Evolutionary conservation across 2,888 invertebrate genomes (phyloP).

Genomic region (Machimus rusticus): DNA sequence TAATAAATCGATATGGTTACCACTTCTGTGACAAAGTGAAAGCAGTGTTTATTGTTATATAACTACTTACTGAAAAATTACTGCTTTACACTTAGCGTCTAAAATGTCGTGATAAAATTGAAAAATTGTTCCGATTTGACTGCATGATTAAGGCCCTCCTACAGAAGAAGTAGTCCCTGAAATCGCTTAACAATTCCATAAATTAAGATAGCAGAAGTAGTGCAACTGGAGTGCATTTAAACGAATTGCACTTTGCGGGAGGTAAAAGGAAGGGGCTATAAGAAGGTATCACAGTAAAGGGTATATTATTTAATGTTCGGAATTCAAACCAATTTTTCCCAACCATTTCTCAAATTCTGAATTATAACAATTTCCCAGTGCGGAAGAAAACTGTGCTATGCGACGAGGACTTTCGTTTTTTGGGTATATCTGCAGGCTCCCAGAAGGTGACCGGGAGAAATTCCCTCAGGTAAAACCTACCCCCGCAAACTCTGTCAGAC

Average conservation of each 20-base stretch:
- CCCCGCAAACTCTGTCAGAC: not conserved
- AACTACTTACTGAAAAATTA: not conserved
- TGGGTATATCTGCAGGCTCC: not conserved
- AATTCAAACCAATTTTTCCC: constrained; percentile 24
- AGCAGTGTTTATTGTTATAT: not conserved
- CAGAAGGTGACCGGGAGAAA: not conserved
- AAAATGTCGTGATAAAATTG: not conserved
- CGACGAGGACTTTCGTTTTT: not conserved
- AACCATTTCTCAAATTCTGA: constrained; percentile 15
- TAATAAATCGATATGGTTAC: too few species aligned
- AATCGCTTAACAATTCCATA: not conserved
- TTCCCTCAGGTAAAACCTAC: not conserved
- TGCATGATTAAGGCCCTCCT: not conserved
- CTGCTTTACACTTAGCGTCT: not conserved
- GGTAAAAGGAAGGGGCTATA: not conserved
- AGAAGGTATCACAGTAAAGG: not conserved
- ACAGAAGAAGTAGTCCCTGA: not conserved
- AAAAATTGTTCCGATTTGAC: not conserved
- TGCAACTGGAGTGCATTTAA: not conserved
- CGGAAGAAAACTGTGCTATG: not conserved
- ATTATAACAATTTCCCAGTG: not conserved
- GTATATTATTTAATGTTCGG: not conserved
- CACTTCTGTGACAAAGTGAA: too few species aligned
- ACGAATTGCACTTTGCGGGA: not conserved
- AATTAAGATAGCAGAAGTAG: not conserved